These are phyloP conservation scores for Drosophila rubida DNA, from an alignment of 2,888 invertebrate genomes.

Conservation along the genomic window DNA sequence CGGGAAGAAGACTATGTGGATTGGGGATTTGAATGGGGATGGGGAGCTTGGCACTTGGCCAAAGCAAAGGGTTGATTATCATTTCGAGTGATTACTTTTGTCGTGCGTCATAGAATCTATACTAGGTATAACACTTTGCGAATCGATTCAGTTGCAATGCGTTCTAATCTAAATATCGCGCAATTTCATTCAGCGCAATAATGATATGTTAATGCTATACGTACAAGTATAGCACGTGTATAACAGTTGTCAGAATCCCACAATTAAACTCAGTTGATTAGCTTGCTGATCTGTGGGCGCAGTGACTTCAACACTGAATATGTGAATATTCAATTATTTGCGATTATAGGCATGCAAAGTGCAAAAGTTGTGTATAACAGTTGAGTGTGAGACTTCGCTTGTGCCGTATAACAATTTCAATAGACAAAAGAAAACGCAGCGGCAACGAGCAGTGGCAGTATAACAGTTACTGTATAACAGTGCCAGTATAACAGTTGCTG, in stretches of 20 bases:
- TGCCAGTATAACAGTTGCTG: background rate
- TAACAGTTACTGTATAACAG: background rate
- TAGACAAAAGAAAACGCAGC: background rate
- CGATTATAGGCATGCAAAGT: too few species aligned
- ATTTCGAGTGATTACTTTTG: slow-evolving; percentile 34
- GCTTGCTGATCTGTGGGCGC: background rate
- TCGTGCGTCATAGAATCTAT: slow-evolving; percentile 38
- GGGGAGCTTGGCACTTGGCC: background rate
- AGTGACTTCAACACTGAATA: too few species aligned
- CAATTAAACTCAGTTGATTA: background rate
- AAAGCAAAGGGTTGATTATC: slow-evolving; percentile 31
- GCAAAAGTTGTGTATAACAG: slow-evolving; percentile 1
- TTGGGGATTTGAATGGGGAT: background rate
- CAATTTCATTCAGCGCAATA: slow-evolving; percentile 1
- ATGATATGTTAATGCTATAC: background rate
- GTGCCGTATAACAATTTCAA: slow-evolving; percentile 19
- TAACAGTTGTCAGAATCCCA: background rate
- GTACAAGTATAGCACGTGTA: background rate
- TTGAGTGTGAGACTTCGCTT: too few species aligned
- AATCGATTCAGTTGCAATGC: slow-evolving; percentile 22
- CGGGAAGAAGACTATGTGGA: background rate
- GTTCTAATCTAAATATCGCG: slow-evolving; percentile 1
- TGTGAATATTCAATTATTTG: too few species aligned
- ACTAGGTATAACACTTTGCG: slow-evolving; percentile 22
- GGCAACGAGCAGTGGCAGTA: background rate